Conservation (phyloP, 2,888 invertebrate species). For the Odontothrips loti region DNA sequence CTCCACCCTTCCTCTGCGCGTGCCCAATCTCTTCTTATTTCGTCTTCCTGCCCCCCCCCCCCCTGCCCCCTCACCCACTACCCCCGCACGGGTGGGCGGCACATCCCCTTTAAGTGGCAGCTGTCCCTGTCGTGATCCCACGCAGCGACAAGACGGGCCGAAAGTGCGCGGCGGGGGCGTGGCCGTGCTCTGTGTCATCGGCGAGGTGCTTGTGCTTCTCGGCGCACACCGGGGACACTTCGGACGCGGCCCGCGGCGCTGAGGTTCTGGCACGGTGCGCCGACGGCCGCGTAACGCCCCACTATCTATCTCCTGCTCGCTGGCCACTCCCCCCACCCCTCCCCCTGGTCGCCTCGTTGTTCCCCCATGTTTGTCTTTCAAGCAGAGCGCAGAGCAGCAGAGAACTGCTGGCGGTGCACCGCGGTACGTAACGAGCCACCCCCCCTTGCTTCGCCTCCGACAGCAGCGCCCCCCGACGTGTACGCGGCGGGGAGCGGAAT, state of each 20-base stretch:
- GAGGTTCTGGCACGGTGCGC: too few relatives aligned
- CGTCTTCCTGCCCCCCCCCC: background rate
- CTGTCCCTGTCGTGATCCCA: background rate
- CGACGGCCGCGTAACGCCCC: too few relatives aligned
- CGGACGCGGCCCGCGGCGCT: too few relatives aligned
- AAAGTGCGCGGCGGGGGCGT: too few relatives aligned
- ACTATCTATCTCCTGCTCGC: too few relatives aligned
- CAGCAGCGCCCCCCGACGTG: background rate
- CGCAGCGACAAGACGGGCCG: too few relatives aligned
- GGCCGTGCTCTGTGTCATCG: too few relatives aligned
- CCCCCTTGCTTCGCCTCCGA: background rate
- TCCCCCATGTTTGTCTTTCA: slow-evolving; percentile 6
- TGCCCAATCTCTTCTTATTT: too few relatives aligned
- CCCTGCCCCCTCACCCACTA: background rate
- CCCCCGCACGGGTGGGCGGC: background rate
- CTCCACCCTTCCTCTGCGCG: too few relatives aligned
- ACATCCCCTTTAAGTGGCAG: background rate
- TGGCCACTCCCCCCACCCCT: too few relatives aligned
- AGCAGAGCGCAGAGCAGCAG: background rate
- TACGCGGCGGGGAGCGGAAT: background rate
- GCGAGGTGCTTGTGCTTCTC: too few relatives aligned
- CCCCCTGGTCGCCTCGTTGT: background rate
- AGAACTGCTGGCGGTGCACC: background rate
- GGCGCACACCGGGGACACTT: too few relatives aligned
- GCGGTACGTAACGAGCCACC: background rate